A percentile compares a stretch with the other conserved stretches of the same genome.
Evolutionary conservation across 2,113 vertebrate species (phyloP).

Genomic region (Eira barbara): DNA sequence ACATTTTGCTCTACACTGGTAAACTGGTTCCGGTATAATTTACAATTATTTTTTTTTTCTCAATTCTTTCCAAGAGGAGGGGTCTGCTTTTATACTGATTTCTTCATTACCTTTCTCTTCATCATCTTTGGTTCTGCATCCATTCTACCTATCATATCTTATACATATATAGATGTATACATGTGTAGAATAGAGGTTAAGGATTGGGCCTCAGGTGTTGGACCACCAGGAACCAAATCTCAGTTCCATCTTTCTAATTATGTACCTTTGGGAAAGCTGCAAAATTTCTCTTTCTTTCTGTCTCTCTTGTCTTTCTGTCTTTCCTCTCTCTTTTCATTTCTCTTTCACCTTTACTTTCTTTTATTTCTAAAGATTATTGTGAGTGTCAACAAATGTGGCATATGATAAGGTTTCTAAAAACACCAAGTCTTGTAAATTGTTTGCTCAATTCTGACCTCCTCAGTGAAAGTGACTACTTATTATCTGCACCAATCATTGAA

Average conservation of each 20-base stretch:
- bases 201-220: background rate
- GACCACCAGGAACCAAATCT: background rate
- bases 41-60: background rate
- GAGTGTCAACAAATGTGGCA: background rate
- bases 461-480: background rate
- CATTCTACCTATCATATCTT: background rate
- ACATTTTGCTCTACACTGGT: background rate
- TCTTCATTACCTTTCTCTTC: background rate
- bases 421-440: background rate
- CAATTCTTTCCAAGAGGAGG: background rate
- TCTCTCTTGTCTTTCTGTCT: background rate
- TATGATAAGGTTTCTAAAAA: background rate
- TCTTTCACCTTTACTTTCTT: background rate
- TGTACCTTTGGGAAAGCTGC: background rate
- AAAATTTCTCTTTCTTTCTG: background rate
- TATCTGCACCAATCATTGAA: background rate
- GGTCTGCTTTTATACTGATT: background rate
- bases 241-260: background rate
- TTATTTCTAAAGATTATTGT: background rate
- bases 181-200: background rate
- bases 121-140: background rate
- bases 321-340: too few relatives aligned
- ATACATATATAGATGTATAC: accelerated
- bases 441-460: background rate
- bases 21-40: background rate